Base-by-base conservation (phyloP, 1,140 invertebrate genomes). In the Bemisia tabaci region DNA sequence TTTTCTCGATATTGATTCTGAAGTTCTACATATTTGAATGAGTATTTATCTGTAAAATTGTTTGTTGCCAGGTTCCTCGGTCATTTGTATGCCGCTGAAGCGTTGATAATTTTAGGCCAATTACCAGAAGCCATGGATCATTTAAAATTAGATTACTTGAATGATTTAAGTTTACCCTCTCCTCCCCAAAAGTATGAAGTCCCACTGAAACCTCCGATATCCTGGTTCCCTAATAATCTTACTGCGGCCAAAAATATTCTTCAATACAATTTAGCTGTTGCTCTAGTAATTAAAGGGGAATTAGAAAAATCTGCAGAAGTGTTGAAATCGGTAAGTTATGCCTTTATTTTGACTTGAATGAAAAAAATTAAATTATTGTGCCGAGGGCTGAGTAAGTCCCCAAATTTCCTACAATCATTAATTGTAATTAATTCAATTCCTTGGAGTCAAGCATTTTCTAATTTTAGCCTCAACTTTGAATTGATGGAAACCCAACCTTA, bases 61-160 rank as follows among this genome's bases (percentile, higher is more conserved):
- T 27, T 27, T n/a, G n/a, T 63, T 74, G 81, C 73, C 70, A 91
- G 89, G 76, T 85, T 94, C 68, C 79, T 95, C 68, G 91, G 85
- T 0, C 88, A 94, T 76, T 83, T 96, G 69, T 96, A 96, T 77
- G 87, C 89, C 22, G 92, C 91, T 0, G 94, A 97, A 77, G 87
- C 92, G 59, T 77, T 92, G n/a, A 86, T 96, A 69, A 83, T 88
- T 65, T 77, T 94, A 73, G 89, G 95, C 73, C 85, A 86, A 79
- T 87, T 92, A 60, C 79, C 82, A 2, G 92, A 95, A 77, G 93
- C 93, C 1, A 82, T 94, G 22, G 84, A 90, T 67, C 86, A 93
- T 76, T 79, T 96, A 25, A 90, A 94, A 73, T 89, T 88, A 2
- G 86, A 90, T 48, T 82, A 84, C 74, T 83, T 93, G 1, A 80